These are phyloP conservation scores for Eptesicus fuscus DNA, from an alignment of 2,113 vertebrate species.

Conservation along the genomic window DNA sequence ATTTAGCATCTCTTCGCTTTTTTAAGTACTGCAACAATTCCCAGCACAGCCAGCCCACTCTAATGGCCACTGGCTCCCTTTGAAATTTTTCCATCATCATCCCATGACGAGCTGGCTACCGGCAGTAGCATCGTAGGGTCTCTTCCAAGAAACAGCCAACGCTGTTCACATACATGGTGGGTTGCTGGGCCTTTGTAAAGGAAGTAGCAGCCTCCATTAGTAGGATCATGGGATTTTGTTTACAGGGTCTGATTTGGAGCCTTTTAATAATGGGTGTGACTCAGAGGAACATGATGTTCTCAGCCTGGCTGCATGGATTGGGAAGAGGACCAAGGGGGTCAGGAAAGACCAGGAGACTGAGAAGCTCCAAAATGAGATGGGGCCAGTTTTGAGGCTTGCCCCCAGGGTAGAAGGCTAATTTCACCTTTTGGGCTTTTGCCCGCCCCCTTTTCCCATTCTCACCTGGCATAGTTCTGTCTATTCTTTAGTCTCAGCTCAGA, in stretches of 20 bases:
- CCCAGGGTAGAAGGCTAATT: not conserved
- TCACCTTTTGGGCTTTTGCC: not conserved
- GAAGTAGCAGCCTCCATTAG: not conserved
- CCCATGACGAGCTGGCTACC: not conserved
- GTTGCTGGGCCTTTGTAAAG: not conserved
- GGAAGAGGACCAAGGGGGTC: not conserved
- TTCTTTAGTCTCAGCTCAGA: not conserved
- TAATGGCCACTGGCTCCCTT: not conserved
- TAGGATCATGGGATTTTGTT: not conserved
- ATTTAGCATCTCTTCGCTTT: not conserved
- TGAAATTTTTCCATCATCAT: not conserved
- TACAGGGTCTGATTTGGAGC: not conserved
- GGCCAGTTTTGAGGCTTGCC: not conserved
- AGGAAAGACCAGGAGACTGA: not conserved
- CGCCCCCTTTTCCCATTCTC: not conserved
- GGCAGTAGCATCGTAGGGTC: not conserved
- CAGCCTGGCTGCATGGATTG: not conserved
- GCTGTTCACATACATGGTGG: not conserved
- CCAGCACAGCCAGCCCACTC: not conserved
- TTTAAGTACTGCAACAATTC: not conserved
- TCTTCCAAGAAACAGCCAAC: not conserved
- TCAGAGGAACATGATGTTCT: not conserved
- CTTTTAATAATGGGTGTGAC: not conserved
- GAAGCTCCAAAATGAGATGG: not conserved
- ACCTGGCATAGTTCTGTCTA: not conserved